phyloP scores from a whole-genome alignment of 1,140 invertebrate species.

The Camponotus floridanus region DNA sequence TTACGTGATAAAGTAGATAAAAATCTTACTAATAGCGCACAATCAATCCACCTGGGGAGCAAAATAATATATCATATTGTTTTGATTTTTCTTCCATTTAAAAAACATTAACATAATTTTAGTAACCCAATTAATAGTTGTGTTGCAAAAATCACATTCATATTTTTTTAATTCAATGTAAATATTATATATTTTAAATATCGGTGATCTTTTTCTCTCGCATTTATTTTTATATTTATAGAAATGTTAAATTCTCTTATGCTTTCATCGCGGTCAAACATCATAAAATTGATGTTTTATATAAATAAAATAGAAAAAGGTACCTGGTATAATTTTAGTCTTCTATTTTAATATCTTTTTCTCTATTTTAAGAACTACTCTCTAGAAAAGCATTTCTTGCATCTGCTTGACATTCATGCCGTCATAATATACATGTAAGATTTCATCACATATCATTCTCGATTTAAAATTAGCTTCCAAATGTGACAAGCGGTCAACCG shows the following conservation, averaged over 20 bases:
- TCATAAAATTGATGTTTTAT: not conserved
- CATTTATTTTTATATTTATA: not conserved
- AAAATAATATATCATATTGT: not conserved
- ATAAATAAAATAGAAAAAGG: not conserved
- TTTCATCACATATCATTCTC: not conserved
- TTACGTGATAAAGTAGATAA: not conserved
- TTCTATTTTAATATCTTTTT: not conserved
- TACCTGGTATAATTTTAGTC: not conserved
- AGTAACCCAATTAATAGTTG: not conserved
- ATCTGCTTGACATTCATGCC: not conserved
- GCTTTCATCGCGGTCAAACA: not conserved
- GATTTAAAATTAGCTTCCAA: slow-evolving; percentile 34
- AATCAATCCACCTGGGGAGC: not conserved
- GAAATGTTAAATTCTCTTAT: slow-evolving; percentile 4
- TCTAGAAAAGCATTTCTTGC: not conserved
- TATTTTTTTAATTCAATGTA: not conserved
- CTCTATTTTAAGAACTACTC: not conserved
- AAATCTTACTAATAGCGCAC: not conserved
- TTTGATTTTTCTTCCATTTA: not conserved
- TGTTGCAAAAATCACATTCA: not conserved
- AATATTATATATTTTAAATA: not conserved
- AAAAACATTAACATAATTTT: not conserved
- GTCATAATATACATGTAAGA: not conserved
- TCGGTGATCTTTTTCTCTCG: not conserved
- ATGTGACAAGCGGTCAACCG: slow-evolving; percentile 25